phyloP scores from a whole-genome alignment of 2,113 vertebrate species.

The Tenrec ecaudatus region DNA sequence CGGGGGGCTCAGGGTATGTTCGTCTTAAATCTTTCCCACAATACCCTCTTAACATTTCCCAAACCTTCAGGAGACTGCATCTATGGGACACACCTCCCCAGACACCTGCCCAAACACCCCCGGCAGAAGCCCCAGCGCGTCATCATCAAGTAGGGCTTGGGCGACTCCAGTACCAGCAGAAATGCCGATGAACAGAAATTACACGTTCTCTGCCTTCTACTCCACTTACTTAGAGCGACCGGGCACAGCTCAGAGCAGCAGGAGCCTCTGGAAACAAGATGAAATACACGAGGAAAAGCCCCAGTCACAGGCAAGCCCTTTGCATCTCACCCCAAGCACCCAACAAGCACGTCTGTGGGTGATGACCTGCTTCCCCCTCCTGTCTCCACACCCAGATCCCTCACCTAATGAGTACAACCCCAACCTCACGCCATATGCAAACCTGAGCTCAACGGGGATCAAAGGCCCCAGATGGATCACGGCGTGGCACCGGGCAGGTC shows the following conservation, averaged over 20 bases:
- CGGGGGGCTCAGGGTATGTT: neutral
- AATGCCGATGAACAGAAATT: neutral
- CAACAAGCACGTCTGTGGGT: neutral
- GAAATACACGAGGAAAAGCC: neutral
- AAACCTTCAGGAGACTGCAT: neutral
- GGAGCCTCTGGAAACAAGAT: neutral
- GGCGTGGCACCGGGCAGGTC: neutral
- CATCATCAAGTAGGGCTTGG: neutral
- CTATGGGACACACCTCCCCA: neutral
- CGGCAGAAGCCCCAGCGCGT: neutral
- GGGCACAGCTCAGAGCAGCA: rapidly evolving
- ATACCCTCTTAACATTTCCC: neutral
- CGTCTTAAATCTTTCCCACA: neutral
- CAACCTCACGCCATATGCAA: neutral
- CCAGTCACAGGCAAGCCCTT: neutral
- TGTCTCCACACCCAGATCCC: neutral
- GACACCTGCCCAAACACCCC: neutral
- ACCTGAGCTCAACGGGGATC: neutral
- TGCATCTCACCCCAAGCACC: neutral
- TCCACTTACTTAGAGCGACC: rapidly evolving
- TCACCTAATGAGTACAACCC: neutral
- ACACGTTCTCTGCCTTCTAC: neutral
- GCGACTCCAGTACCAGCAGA: neutral
- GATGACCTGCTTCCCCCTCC: neutral
- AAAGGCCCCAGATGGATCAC: neutral